Conservation (phyloP, 1,140 invertebrate genomes). For the Pseudoatta argentina region DNA sequence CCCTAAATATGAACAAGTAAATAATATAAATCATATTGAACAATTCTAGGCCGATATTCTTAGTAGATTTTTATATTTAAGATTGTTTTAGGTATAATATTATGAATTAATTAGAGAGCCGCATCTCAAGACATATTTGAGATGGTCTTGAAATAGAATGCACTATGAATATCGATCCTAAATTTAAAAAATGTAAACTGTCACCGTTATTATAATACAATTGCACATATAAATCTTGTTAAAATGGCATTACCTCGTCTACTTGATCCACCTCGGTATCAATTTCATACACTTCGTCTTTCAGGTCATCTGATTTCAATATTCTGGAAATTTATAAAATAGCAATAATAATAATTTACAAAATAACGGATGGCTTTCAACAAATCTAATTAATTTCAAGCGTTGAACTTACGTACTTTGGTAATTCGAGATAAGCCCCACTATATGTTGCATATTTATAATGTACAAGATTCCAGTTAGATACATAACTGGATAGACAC, state of each 20-base stretch:
- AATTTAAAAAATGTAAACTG: not conserved
- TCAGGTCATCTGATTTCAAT: conserved; percentile 88
- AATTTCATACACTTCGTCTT: conserved; percentile 94
- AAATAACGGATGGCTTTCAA: not conserved
- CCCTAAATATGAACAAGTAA: not conserved
- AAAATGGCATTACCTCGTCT: conserved; percentile 89
- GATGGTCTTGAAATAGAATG: no score
- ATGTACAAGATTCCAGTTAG: conserved; percentile 94
- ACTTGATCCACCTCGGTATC: conserved; percentile 94
- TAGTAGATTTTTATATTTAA: no score
- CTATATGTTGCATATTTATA: conserved; percentile 96
- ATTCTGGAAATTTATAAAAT: conserved; percentile 85
- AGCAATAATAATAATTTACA: not conserved
- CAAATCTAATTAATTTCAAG: not conserved
- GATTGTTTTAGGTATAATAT: no score
- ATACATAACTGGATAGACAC: conserved; percentile 94
- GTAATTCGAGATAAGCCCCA: conserved; percentile 93
- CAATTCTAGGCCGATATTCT: no score
- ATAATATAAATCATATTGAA: not conserved
- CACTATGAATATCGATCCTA: no score
- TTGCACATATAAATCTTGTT: not conserved
- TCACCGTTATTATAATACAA: not conserved
- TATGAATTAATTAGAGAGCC: no score
- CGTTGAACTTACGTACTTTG: conserved; percentile 88
- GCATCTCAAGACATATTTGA: no score